Base-by-base conservation (phyloP, 2,113 vertebrate species). In the Apodemus sylvaticus region DNA sequence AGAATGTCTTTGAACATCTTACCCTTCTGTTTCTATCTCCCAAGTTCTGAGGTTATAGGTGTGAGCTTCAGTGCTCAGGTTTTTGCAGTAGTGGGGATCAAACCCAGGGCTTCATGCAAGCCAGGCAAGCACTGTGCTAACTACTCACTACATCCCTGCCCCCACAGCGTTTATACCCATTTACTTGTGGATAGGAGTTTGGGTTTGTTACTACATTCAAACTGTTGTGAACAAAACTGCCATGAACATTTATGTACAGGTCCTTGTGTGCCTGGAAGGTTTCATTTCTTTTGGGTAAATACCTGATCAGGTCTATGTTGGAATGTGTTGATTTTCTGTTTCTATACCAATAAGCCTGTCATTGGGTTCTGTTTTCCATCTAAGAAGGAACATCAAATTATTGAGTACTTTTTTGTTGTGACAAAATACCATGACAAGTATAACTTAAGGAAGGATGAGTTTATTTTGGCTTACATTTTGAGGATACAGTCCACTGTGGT, bases 271-370 rank as follows among this genome's bases (percentile, higher is more conserved):
- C 39, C 62, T 29, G 0, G 20, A 26, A n/a, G 22, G 68, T 86
- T 95, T 87, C 45, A 60, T 93, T 93, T 92, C 51, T 86, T 70
- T 78, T 74, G 66, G 39, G 31, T 71, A 78, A 68, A 71, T 68
- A 22, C 9, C 8, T n/a, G 55, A 14, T 60, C 53, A 88, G 60
- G 24, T 62, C 55, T 81, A 48, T 86, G 73, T 82, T 45, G 45
- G 73, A 70, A 73, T 60, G 13, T 17, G 13, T 17, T 11, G 12
- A 1, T 58, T 91, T 91, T 55, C 62, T 79, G 62, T 85, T 39
- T 88, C 7, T 93, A 45, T 39, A 22, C 77, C 81, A 71, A 6
- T 34, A 36, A 77, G 17, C 22, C 51, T 66, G 22, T 78, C 20
- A 2, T 31, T 31, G 70, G 9, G 64, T 86, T 95, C 51, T 60